Base-by-base conservation (phyloP, 2,888 invertebrate genomes). In the Drosophila putrida region DNA sequence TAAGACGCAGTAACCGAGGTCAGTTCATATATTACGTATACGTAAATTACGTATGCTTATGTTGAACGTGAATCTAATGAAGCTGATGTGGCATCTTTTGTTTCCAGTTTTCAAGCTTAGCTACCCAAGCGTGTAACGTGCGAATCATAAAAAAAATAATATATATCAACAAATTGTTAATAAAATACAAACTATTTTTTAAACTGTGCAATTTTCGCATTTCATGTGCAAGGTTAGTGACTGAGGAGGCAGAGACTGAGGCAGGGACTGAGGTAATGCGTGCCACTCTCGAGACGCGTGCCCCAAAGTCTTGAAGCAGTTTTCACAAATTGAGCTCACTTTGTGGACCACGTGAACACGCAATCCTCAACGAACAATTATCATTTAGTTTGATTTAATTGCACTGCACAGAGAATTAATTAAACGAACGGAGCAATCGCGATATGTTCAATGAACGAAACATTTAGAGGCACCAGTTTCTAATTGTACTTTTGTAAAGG, bases 211-310 rank as follows among this genome's bases (percentile, higher is more conserved):
- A 63, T 67, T 72, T 57, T 50, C 43, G 46, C 49, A n/a, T 49
- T 64, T 65, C 36, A 15, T 59, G 35, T 31, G 65, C 74, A 88
- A 87, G 88, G 85, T 76, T 63, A 66, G 62, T 41, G 47, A 39
- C 28, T 20, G 35, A 31, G 31, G 9, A 46, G 60, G 28, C 57
- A 47, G 43, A 13, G 5, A 27, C 39, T 5, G 41, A 10, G 28
- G n/a, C 8, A 11, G 38, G 9, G 25, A 50, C 10, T 13, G 8
- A 15, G 43, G n/a, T 2, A 47, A 50, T 66, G 72, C 77, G 77
- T 75, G 75, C 58, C 54, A 4, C 25, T n/a, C 15, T n/a, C 15
- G 39, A 43, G 39, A 57, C 78, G 75, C 75, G 78, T 74, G 75
- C 69, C 60, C 46, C 64, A 55, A 28, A 28, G 28, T 39, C 20